Percentiles rank a stretch among this genome's conserved stretches.
Conservation (phyloP, 2,888 invertebrate genomes). For the Dicyrtoma fusca region DNA sequence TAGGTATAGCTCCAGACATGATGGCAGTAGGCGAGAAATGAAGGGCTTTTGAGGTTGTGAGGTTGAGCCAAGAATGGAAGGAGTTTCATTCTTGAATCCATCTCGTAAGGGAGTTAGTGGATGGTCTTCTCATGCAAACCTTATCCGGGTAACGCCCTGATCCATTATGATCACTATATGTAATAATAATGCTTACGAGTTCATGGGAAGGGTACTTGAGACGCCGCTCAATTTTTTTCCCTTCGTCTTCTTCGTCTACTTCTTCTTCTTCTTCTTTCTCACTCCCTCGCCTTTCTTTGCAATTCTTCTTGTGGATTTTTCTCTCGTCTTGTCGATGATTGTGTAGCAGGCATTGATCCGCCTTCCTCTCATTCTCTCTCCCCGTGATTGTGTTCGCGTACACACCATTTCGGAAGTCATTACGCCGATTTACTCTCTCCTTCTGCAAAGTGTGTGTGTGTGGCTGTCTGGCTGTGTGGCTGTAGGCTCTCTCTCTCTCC, state of each 20-base stretch:
- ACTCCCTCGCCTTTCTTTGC: slow-evolving; percentile 3
- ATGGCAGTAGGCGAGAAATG: slow-evolving; percentile 20
- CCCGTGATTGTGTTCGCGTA: slow-evolving; percentile 9
- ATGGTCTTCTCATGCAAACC: slow-evolving; percentile 33
- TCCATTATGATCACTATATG: slow-evolving; percentile 35
- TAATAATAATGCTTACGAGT: slow-evolving; percentile 39
- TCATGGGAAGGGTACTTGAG: slow-evolving; percentile 16
- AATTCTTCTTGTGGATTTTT: slow-evolving; percentile 19
- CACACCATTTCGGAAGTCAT: slow-evolving; percentile 31
- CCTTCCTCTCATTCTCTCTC: neutral
- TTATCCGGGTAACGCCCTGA: slow-evolving; percentile 39
- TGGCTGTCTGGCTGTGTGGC: too few species aligned
- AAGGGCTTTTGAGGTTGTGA: slow-evolving; percentile 24
- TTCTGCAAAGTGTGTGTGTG: too few species aligned
- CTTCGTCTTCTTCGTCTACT: neutral
- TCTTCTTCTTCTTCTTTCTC: neutral
- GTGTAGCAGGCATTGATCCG: slow-evolving; percentile 20
- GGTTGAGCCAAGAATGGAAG: slow-evolving; percentile 24
- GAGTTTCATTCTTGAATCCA: slow-evolving; percentile 21
- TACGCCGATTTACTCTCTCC: slow-evolving; percentile 18
- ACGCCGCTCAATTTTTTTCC: slow-evolving; percentile 11
- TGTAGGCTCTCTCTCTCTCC: too few species aligned
- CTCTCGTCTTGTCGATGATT: neutral
- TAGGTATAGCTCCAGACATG: neutral
- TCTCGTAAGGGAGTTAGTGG: slow-evolving; percentile 24